These are phyloP conservation scores for Parnassius smintheus DNA, from an alignment of 2,888 invertebrate genomes.

Conservation along the genomic window DNA sequence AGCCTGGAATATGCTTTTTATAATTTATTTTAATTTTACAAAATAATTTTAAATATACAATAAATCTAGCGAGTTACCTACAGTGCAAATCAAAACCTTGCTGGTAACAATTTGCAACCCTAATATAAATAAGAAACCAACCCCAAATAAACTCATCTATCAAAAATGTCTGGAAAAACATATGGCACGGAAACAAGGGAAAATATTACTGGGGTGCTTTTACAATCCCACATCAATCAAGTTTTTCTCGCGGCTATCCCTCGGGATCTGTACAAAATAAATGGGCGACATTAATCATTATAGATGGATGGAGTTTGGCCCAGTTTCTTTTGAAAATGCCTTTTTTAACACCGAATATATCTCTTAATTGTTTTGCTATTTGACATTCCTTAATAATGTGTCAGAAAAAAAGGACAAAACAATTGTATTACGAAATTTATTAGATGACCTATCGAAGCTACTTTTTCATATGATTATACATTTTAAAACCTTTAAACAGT, in stretches of 20 bases:
- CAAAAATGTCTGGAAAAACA: slow-evolving; percentile 34
- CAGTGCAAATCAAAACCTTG: too few species aligned
- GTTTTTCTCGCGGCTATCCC: slow-evolving; percentile 52
- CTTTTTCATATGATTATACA: slow-evolving; percentile 1
- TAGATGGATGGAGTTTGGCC: slow-evolving; percentile 54
- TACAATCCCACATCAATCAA: slow-evolving; percentile 68
- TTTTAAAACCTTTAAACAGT: slow-evolving; percentile 10
- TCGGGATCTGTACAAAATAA: slow-evolving; percentile 55
- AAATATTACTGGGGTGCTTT: slow-evolving; percentile 54
- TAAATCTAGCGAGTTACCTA: too few species aligned
- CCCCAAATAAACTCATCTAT: slow-evolving; percentile 43
- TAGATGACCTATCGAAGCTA: not conserved
- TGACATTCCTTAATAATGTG: slow-evolving; percentile 25
- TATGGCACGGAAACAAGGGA: slow-evolving; percentile 47
- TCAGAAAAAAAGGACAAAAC: slow-evolving; percentile 24
- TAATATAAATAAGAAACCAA: slow-evolving; percentile 22
- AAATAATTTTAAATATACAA: too few species aligned
- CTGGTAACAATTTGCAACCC: not conserved
- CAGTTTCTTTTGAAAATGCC: slow-evolving; percentile 47
- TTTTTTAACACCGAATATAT: slow-evolving; percentile 51
- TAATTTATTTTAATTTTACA: too few species aligned
- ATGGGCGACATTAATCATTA: slow-evolving; percentile 73
- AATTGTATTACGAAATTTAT: slow-evolving; percentile 19
- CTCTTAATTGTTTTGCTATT: slow-evolving; percentile 38
- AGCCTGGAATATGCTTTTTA: too few species aligned